phyloP scores from a whole-genome alignment of 1,140 invertebrate species.

The Papilio aristodemus region DNA sequence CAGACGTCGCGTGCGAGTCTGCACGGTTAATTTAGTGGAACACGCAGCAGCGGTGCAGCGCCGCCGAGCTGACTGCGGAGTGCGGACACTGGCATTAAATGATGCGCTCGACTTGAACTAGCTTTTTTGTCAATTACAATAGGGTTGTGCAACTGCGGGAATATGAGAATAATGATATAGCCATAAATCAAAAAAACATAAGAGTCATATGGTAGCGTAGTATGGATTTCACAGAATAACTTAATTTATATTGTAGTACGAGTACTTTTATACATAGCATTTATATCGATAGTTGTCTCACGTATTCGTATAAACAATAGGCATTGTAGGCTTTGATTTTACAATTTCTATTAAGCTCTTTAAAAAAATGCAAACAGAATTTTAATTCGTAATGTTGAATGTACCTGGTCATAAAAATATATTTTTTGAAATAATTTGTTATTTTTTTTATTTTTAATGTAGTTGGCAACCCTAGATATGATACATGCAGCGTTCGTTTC shows the following conservation, averaged over 20 bases:
- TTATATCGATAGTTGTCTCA: too few species aligned
- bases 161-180: too few species aligned
- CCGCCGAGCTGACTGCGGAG: slow-evolving; percentile 5
- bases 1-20: background rate
- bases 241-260: too few species aligned
- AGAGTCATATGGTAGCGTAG: too few species aligned
- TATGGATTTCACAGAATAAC: too few species aligned
- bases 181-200: too few species aligned
- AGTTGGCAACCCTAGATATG: slow-evolving; percentile 3
- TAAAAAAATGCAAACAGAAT: too few species aligned
- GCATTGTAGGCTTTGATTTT: too few species aligned
- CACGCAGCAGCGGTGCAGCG: background rate
- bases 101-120: background rate
- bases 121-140: background rate
- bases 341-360: too few species aligned
- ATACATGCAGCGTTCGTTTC: background rate
- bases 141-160: background rate
- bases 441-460: too few species aligned
- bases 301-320: too few species aligned
- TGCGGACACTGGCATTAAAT: slow-evolving; percentile 14
- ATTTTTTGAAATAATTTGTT: background rate
- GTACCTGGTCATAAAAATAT: background rate
- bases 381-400: background rate
- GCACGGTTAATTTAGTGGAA: slow-evolving; percentile 13
- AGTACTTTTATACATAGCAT: too few species aligned